Conservation (phyloP, 2,888 invertebrate species). For the Gymnoscelis rufifasciata region DNA sequence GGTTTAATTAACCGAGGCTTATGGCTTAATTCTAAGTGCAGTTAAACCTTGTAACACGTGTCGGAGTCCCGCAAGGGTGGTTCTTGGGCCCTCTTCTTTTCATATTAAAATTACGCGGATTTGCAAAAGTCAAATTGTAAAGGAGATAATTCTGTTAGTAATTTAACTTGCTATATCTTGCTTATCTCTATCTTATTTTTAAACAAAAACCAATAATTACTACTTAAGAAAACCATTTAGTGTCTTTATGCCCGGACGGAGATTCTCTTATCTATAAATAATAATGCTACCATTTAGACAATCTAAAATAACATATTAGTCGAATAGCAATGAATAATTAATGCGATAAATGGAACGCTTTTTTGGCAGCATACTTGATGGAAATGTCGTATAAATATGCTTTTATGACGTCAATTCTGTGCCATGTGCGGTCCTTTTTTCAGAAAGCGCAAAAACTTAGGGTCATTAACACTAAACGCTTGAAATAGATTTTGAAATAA, state of each 20-base stretch:
- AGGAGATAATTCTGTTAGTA: too few relatives aligned
- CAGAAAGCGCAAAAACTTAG: conserved; percentile 3
- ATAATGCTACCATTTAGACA: not conserved
- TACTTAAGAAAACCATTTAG: too few relatives aligned
- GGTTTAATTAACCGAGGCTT: conserved; percentile 76
- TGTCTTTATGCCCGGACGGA: too few relatives aligned
- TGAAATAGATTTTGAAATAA: not conserved
- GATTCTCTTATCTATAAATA: too few relatives aligned
- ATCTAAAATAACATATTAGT: not conserved
- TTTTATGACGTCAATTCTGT: conserved; percentile 12
- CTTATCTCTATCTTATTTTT: too few relatives aligned
- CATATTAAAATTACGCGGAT: conserved; percentile 54
- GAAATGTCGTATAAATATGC: conserved; percentile 1
- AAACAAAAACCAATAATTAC: too few relatives aligned
- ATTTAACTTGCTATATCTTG: too few relatives aligned
- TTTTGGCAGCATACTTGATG: conserved; percentile 5
- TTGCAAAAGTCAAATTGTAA: conserved; percentile 5
- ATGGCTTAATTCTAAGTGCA: conserved; percentile 76
- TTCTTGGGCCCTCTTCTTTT: conserved; percentile 44
- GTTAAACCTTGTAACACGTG: conserved; percentile 74
- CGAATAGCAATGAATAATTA: not conserved
- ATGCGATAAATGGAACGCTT: not conserved
- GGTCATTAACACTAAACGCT: not conserved
- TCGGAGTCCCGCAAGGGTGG: conserved; percentile 57
- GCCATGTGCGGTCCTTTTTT: conserved; percentile 7